Evolutionary conservation across 2,797 vertebrate species (phyloP), one percentile per base, ranked within the genome.

Genomic region (Luscinia megarhynchos): DNA sequence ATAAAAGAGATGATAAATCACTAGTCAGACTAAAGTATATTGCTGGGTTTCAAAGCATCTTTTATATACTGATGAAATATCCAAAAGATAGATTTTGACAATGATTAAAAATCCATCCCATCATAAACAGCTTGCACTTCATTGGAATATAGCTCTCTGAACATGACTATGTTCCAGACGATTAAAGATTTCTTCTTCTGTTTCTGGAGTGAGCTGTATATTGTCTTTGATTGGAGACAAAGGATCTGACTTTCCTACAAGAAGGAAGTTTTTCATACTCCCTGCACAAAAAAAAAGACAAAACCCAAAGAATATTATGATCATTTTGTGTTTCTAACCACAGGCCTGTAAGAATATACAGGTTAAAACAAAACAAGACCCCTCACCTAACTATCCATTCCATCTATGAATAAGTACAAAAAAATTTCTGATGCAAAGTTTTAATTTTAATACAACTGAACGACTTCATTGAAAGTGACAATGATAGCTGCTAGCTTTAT

Each of bases 221-320:
- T 98, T 98, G 93, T 99, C 98, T 96, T 98, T 98, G 75, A 98
- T 96, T 19, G 98, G 98, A 94, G 98, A 99, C 96, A 99, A 96
- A 4, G 98, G 98, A 54, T 98, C 93, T 87, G 94, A 94, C 94
- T 98, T 98, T 98, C 84, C 97, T 97, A 95, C 87, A 97, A 30
- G 97, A 80, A 34, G 78, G 85, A 81, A 99, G 95, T 93, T 97
- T 99, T 74, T 98, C 97, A 34, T 94, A 96, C 15, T 98, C 98
- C 96, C 99, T 99, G 98, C 36, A 97, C 92, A 86, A 97, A 64
- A 94, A 85, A 73, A 11, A 87, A 77, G 80, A 89, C 8, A 62
- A 69, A 85, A 85, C 7, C 6, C 4, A 2, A 64, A 50, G 21
- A 91, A 83, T 6, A 30, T 90, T 73, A 93, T 10, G 15, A 36